Base-by-base conservation (phyloP, 2,113 vertebrate genomes). In the Pteropus alecto region DNA sequence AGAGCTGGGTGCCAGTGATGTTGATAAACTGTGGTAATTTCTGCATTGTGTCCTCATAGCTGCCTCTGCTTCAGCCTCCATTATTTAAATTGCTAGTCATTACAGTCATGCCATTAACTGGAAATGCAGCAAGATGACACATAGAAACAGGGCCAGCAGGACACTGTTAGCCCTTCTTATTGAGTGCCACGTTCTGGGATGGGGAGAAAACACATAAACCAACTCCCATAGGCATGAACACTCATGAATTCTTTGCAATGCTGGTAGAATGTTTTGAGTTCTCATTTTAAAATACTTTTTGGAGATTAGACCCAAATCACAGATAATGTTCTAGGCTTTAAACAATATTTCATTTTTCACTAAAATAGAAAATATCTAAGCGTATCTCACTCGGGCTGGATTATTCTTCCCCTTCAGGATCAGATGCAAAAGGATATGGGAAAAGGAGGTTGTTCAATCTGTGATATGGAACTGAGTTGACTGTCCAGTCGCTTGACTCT, bases 81-180 rank as follows among this genome's bases (percentile, higher is more conserved):
- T 96, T 98, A 97, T 98, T 98, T 97, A 97, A 98, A 98, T 98
- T 97, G 92, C 85, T 97, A 96, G 95, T 97, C 97, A 96, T 98
- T 97, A 97, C 46, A 90, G 71, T 97, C 97, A 51, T 30, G 46
- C 30, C 85, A 91, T 96, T 98, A 98, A 96, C 93, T 97, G 83
- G 84, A 96, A 98, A 54, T 89, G 73, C 84, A 68, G 87, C 71
- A 88, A 87, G 65, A 83, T 87, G 88, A 93, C 74, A 92, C 51
- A 77, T 35, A 94, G 87, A 74, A 97, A 67, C 43, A 65, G 48
- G 77, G 79, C 92, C 95, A 35, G 71, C 65, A 93, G 48, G 85
- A 74, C 61, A 60, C 38, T 68, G 65, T 41, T 16, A 85, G 82
- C 73, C 84, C 73, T 95, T 96, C 67, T 96, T 70, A 19, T 22